Percentiles rank a stretch among this genome's conserved stretches.
Evolutionary conservation across 2,888 invertebrate species (phyloP).

Genomic region (Syrista parreyssii): DNA sequence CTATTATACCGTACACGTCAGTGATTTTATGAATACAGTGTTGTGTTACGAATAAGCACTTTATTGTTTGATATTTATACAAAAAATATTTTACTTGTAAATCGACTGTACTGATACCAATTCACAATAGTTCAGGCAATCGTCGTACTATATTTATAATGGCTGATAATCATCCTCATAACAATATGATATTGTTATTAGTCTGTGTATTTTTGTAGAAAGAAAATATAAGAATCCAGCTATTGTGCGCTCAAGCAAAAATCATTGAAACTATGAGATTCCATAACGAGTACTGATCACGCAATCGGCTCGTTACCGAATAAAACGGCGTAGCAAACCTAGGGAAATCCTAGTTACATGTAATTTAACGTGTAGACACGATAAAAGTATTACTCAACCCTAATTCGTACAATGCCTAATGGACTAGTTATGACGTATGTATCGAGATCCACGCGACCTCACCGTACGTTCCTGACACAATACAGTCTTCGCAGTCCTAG

Average conservation of each 20-base stretch:
- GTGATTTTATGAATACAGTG: too few species aligned
- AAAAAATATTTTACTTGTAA: not conserved
- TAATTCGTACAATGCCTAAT: not conserved
- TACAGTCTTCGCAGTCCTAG: not conserved
- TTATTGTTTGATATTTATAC: not conserved
- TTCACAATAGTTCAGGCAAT: too few species aligned
- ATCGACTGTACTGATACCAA: not conserved
- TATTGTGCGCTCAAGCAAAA: constrained; percentile 34
- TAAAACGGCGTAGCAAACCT: not conserved
- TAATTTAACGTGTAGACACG: not conserved
- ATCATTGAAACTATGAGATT: constrained; percentile 15
- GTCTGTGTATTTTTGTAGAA: not conserved
- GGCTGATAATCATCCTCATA: not conserved
- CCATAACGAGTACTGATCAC: constrained; percentile 22
- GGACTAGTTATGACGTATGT: not conserved
- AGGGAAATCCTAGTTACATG: not conserved
- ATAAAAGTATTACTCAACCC: not conserved
- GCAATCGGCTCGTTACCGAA: constrained; percentile 36
- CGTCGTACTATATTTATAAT: too few species aligned
- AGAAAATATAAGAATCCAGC: not conserved
- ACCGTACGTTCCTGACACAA: not conserved
- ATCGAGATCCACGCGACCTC: not conserved
- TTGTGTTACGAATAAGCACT: too few species aligned
- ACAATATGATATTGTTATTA: not conserved
- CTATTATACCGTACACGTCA: too few species aligned